Conservation (phyloP, 2,797 vertebrate genomes). For the Sebastes elongatus region DNA sequence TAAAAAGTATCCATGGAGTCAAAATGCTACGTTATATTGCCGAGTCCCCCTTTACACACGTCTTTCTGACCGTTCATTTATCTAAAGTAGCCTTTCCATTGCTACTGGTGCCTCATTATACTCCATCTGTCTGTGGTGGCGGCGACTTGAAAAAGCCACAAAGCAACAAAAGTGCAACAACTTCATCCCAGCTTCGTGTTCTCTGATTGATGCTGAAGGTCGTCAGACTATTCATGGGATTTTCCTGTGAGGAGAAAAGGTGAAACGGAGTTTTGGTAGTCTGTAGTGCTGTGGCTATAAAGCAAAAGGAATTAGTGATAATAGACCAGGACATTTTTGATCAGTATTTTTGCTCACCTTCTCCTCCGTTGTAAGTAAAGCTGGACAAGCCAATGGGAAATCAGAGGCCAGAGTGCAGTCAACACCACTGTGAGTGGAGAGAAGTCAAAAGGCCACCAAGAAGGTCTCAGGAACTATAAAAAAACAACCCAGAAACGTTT, state of each 20-base stretch:
- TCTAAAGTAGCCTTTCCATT: constrained; percentile 1
- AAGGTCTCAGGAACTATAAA: constrained; percentile 81
- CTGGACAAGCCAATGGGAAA: constrained; percentile 90
- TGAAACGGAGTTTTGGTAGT: constrained; percentile 1
- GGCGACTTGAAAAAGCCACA: constrained; percentile 24
- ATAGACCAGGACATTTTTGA: not conserved
- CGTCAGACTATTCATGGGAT: constrained; percentile 46
- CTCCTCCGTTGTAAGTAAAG: constrained; percentile 89
- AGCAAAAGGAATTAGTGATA: not conserved
- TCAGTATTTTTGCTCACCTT: constrained; percentile 80
- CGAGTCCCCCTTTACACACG: not conserved
- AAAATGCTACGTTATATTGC: constrained; percentile 22
- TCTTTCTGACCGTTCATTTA: not conserved
- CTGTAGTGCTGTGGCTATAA: not conserved
- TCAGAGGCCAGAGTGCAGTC: constrained; percentile 90
- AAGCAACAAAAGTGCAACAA: constrained; percentile 27
- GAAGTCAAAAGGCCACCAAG: constrained; percentile 91
- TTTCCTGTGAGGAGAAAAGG: constrained; percentile 54
- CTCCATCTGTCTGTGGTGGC: not conserved
- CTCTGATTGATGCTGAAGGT: not conserved
- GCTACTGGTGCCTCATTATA: not conserved
- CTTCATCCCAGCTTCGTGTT: constrained; percentile 5
- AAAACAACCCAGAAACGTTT: constrained; percentile 5
- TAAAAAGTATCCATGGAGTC: constrained; percentile 1
- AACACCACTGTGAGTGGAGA: constrained; percentile 85